Base-by-base conservation (phyloP, 1,140 invertebrate genomes). In the Danaus melanippus region DNA sequence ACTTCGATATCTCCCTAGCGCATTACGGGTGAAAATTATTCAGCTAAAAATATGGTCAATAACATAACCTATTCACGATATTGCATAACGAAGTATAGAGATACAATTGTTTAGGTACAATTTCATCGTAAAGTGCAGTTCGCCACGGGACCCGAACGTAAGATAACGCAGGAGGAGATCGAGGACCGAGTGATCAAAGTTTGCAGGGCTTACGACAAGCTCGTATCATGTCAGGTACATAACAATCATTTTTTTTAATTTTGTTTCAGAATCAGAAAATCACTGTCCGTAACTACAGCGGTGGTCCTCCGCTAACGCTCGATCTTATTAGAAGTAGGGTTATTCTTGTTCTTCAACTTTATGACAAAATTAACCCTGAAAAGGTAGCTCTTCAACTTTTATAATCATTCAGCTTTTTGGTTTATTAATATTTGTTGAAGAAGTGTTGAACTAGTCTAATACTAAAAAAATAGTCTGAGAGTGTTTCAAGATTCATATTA, bases 361-460 rank as follows among this genome's bases (percentile, higher is more conserved):
- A 96, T 90, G 97, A 99, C 89, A 98, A 99, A 93, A 90, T 99
- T 88, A 92, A 97, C 80, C 92, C 95, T 67, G 90, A 92, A 65
- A 97, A 98, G 95, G 95, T 97, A 94, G 84, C 73, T 78, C 21
- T 32, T 32, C 17, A 49, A 56, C 49, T 46, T 49, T 54, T 58
- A 41, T n/a, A 45, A 45, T 45, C 43, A 45, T 2, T 11, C 43
- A 45, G 43, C 7, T 45, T 45, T 45, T 32, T 32, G 21, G 21
- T 32, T 4, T 32, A 32, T 32, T 32, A 32, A 32, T 32, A 7
- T 32, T 32, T 32, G 6, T 32, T 32, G 21, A 32, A 32, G 21
- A 32, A 32, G 6, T 32, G 21, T 32, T 32, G 21, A 32, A 32
- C 2, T 32, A 32, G 21, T 32, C 7, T 0, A 32, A 0, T 32